Evolutionary conservation across 1,140 invertebrate species (phyloP).

Genomic region (Solen grandis): DNA sequence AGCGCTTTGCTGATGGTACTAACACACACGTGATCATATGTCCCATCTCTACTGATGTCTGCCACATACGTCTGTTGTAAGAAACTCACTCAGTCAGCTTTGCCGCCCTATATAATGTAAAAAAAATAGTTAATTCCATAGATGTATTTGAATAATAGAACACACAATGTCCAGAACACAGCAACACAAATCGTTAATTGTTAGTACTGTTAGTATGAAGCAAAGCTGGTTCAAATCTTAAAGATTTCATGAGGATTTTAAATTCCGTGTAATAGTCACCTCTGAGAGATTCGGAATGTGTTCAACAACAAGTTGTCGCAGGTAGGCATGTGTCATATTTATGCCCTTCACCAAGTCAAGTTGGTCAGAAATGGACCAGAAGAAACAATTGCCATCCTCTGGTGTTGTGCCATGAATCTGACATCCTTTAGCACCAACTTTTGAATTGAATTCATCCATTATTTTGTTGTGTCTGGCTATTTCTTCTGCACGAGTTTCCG

Average conservation of each 20-base stretch:
- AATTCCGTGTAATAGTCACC: too few species aligned
- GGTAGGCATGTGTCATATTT: neutral
- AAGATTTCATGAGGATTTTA: too few species aligned
- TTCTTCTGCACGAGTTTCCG: neutral
- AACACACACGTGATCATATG: constrained; percentile 18
- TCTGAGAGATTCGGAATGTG: constrained; percentile 21
- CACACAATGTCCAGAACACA: neutral
- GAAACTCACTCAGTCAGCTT: neutral
- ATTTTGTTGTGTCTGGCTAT: neutral
- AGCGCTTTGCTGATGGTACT: neutral
- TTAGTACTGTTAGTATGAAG: neutral
- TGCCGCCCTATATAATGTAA: constrained; percentile 3
- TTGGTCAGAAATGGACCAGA: constrained; percentile 28
- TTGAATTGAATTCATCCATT: neutral
- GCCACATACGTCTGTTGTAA: constrained; percentile 15
- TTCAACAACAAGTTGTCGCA: constrained; percentile 3
- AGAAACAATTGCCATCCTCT: constrained; percentile 24
- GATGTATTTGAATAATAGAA: neutral
- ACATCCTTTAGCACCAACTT: constrained; percentile 13
- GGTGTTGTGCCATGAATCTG: neutral
- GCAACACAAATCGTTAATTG: neutral
- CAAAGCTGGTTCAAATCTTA: too few species aligned
- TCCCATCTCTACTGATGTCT: neutral
- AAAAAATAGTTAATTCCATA: neutral
- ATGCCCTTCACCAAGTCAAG: neutral